Percentiles rank a stretch among this genome's conserved stretches.
Conservation (phyloP, 2,888 invertebrate genomes). For the Vandiemenella viatica region DNA sequence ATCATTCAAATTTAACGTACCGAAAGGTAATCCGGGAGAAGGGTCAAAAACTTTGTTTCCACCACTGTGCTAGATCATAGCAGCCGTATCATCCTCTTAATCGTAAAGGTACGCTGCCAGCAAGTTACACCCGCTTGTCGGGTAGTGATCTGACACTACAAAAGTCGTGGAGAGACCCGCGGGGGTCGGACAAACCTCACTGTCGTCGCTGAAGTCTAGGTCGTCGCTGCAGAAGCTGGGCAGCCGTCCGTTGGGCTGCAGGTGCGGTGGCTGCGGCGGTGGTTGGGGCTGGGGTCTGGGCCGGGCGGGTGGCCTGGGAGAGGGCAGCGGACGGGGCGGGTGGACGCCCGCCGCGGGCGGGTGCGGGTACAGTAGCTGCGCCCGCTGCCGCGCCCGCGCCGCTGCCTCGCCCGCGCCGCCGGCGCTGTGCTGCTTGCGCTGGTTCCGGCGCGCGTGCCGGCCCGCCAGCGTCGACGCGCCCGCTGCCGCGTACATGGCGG, state of each 20-base stretch:
- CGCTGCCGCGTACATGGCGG: conserved; percentile 70
- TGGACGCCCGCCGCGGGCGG: no score
- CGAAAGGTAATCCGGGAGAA: no score
- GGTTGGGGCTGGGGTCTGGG: neutral
- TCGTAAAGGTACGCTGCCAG: no score
- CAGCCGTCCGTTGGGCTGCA: conserved; percentile 17
- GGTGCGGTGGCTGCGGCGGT: neutral
- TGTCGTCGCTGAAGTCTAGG: conserved; percentile 9
- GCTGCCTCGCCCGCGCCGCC: conserved; percentile 26
- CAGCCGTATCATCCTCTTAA: no score
- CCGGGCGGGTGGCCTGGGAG: neutral
- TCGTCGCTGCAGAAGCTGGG: conserved; percentile 18
- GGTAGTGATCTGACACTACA: no score
- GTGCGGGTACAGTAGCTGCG: no score
- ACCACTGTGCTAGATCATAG: no score
- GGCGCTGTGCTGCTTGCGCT: conserved; percentile 30
- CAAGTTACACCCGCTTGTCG: no score
- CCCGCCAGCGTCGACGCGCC: conserved; percentile 77
- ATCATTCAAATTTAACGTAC: no score
- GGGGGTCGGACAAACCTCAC: neutral
- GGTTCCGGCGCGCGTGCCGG: conserved; percentile 52
- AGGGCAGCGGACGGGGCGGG: neutral
- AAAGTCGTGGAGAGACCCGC: neutral
- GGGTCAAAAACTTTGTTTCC: no score
- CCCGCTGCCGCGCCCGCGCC: no score